Conservation (phyloP, 1,140 invertebrate genomes). For the Temnothorax curvispinosus region DNA sequence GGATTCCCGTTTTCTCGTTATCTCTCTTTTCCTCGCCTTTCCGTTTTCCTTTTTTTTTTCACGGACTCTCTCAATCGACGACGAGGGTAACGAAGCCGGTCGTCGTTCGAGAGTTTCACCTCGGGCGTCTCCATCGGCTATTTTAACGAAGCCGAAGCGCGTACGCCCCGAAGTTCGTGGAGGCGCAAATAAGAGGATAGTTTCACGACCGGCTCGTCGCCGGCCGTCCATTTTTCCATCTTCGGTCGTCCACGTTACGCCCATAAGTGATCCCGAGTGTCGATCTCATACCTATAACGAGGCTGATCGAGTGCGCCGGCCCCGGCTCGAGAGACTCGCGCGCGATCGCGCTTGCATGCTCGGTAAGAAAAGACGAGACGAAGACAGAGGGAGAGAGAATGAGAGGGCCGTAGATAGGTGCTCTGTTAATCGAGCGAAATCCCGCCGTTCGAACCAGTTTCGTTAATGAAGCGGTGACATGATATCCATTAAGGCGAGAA, state of each 20-base stretch:
- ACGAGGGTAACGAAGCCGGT: slow-evolving; percentile 40
- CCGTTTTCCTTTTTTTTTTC: slow-evolving; percentile 21
- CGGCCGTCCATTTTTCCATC: slow-evolving; percentile 67
- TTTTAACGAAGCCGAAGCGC: slow-evolving; percentile 68
- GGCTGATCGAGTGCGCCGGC: slow-evolving; percentile 56
- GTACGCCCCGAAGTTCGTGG: slow-evolving; percentile 44
- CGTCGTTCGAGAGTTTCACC: slow-evolving; percentile 66
- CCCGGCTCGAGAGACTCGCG: slow-evolving; percentile 27
- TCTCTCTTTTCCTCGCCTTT: slow-evolving; percentile 19
- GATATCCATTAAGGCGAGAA: slow-evolving; percentile 51
- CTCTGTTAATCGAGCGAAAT: slow-evolving; percentile 69
- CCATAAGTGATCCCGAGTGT: slow-evolving; percentile 64
- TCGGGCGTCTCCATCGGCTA: slow-evolving; percentile 39
- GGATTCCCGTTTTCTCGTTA: slow-evolving; percentile 57
- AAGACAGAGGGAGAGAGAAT: slow-evolving; percentile 3
- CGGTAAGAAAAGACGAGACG: slow-evolving; percentile 36
- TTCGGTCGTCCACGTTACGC: slow-evolving; percentile 56
- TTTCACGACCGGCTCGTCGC: slow-evolving; percentile 73
- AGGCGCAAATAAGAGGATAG: slow-evolving; percentile 72
- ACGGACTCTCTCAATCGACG: slow-evolving; percentile 40
- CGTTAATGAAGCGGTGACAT: slow-evolving; percentile 67
- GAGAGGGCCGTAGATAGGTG: slow-evolving; percentile 24
- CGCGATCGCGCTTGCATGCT: slow-evolving; percentile 5
- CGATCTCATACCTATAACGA: slow-evolving; percentile 69
- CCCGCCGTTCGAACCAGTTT: slow-evolving; percentile 63